Percentiles rank a stretch among this genome's conserved stretches.
Evolutionary conservation across 1,140 invertebrate genomes (phyloP).

Genomic region (Cotesia typhae): DNA sequence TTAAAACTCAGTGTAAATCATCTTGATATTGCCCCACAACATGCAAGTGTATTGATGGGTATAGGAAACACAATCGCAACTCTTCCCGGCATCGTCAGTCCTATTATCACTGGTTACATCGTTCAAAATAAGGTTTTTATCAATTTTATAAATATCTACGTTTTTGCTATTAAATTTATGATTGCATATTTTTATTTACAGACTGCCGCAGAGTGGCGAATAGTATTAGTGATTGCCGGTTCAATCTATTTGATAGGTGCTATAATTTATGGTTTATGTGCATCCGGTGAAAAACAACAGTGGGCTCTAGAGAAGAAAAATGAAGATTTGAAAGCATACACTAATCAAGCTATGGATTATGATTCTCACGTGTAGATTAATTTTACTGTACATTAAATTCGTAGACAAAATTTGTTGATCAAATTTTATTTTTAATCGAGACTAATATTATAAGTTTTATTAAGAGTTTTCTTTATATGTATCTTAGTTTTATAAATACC

Average conservation of each 20-base stretch:
- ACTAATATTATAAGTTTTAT: too few species aligned
- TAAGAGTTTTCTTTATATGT: too few species aligned
- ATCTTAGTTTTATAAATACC: too few species aligned
- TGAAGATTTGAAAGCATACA: conserved; percentile 48
- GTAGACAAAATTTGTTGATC: conserved; percentile 11
- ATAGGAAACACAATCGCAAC: conserved; percentile 89
- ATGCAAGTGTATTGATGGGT: conserved; percentile 85
- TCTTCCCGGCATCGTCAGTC: conserved; percentile 86
- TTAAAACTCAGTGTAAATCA: conserved; percentile 79
- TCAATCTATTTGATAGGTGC: conserved; percentile 81
- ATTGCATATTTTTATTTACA: conserved; percentile 55
- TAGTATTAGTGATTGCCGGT: conserved; percentile 84
- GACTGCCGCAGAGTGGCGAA: conserved; percentile 79
- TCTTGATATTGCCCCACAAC: conserved; percentile 85
- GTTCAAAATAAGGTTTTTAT: conserved; percentile 72
- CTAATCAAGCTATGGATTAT: conserved; percentile 56
- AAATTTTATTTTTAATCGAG: conserved; percentile 1
- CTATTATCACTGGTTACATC: conserved; percentile 79
- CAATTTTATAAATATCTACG: background rate
- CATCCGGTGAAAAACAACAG: conserved; percentile 79
- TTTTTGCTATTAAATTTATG: background rate
- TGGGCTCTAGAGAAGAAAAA: conserved; percentile 73
- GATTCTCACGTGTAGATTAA: conserved; percentile 35
- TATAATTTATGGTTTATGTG: conserved; percentile 79
- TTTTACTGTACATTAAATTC: too few species aligned